phyloP scores from a whole-genome alignment of 2,797 vertebrate species.

The Apogon hyalosoma region DNA sequence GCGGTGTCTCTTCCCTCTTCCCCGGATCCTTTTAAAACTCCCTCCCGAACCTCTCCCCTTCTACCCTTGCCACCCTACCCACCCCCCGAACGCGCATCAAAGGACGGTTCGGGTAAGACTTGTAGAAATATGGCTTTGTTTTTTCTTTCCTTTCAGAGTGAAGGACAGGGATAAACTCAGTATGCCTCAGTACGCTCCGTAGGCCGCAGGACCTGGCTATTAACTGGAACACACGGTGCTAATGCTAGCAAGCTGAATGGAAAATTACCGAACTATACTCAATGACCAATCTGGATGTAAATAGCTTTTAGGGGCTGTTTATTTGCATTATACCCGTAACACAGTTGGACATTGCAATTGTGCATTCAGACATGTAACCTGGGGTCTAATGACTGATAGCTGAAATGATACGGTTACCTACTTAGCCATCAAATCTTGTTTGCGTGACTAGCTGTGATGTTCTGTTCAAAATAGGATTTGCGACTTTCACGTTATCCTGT shows the following conservation, averaged over 20 bases:
- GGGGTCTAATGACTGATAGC: not conserved
- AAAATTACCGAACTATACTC: constrained; percentile 43
- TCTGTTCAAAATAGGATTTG: constrained; percentile 20
- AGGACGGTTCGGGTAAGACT: constrained; percentile 78
- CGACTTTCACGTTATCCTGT: not conserved
- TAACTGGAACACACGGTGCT: constrained; percentile 54
- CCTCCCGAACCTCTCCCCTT: constrained; percentile 89
- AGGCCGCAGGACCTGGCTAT: constrained; percentile 81
- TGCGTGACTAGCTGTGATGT: constrained; percentile 62
- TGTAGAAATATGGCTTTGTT: constrained; percentile 17
- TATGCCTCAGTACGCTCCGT: constrained; percentile 47
- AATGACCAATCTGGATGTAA: not conserved
- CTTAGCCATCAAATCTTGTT: constrained; percentile 43
- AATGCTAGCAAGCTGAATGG: constrained; percentile 53
- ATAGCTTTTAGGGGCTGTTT: fast-evolving
- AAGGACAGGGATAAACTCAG: constrained; percentile 71
- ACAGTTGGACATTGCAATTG: fast-evolving
- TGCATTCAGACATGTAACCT: fast-evolving
- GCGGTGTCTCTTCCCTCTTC: constrained; percentile 87
- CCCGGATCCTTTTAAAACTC: constrained; percentile 88
- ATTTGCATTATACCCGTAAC: too few species aligned
- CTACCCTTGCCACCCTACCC: constrained; percentile 86
- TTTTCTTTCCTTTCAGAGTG: constrained; percentile 34
- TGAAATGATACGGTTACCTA: constrained; percentile 16
- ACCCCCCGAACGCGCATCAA: constrained; percentile 77